Percentiles rank a stretch among this genome's conserved stretches.
Conservation (phyloP, 2,797 vertebrate species). For the Nyctalus aviator region DNA sequence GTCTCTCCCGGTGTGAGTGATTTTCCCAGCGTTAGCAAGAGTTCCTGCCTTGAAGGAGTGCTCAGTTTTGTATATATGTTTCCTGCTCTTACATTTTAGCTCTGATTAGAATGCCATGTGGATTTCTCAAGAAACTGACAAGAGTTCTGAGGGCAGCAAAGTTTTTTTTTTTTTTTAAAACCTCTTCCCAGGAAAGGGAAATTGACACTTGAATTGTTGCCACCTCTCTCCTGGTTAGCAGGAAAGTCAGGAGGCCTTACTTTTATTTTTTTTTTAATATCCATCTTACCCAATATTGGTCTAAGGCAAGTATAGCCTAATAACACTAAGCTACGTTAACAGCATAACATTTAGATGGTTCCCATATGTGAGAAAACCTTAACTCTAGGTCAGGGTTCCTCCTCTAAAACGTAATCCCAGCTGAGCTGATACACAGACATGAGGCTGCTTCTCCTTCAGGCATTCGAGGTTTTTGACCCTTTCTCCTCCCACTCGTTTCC, state of each 20-base stretch:
- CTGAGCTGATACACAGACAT: neutral
- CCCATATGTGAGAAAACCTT: neutral
- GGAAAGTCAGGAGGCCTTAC: neutral
- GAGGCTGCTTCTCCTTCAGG: constrained; percentile 60
- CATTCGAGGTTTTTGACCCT: neutral
- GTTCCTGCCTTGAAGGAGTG: neutral
- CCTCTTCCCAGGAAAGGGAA: constrained; percentile 61
- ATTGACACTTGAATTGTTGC: constrained; percentile 68
- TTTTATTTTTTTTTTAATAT: neutral
- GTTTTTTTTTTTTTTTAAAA: constrained; percentile 18
- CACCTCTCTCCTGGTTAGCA: constrained; percentile 28
- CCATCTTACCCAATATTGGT: neutral
- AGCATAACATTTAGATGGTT: constrained; percentile 7
- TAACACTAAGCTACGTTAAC: constrained; percentile 33
- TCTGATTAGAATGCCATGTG: constrained; percentile 44
- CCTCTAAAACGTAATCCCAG: neutral
- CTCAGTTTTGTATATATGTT: constrained; percentile 24
- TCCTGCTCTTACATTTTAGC: neutral
- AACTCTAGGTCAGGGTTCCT: neutral
- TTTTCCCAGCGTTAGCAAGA: constrained; percentile 4
- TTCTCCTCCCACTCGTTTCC: constrained; percentile 19
- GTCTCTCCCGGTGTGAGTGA: neutral
- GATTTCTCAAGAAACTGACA: constrained; percentile 30
- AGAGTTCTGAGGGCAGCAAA: constrained; percentile 36
- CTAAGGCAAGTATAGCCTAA: neutral